These are phyloP conservation scores for Elephantulus edwardii DNA, from an alignment of 2,113 vertebrate species.

Conservation along the genomic window DNA sequence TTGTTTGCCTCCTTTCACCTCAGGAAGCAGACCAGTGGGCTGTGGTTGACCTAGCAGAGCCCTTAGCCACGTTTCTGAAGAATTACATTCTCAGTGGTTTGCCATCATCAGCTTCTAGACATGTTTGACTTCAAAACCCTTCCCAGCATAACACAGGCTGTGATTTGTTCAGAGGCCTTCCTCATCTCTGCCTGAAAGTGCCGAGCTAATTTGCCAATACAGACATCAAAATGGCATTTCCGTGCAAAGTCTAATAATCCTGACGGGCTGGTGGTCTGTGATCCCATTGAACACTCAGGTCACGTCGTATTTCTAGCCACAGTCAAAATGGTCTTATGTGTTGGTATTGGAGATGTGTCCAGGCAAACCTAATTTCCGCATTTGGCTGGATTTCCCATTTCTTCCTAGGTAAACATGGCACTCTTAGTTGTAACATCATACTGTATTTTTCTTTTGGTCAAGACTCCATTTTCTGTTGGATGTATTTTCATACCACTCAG, in stretches of 20 bases:
- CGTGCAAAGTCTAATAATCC: not conserved
- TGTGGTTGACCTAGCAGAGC: not conserved
- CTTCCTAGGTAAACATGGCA: conserved; percentile 51
- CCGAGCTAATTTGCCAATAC: conserved; percentile 3
- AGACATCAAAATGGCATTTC: conserved; percentile 15
- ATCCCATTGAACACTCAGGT: not conserved
- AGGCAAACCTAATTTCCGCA: conserved; percentile 15
- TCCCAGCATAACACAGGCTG: not conserved
- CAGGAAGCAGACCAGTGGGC: not conserved
- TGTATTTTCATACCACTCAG: conserved; percentile 69
- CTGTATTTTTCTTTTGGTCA: conserved; percentile 76
- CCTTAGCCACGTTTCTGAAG: not conserved
- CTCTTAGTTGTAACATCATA: conserved; percentile 60
- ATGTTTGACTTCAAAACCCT: conserved; percentile 17
- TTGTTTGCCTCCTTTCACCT: not conserved
- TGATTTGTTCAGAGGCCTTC: not conserved
- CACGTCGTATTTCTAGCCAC: not conserved
- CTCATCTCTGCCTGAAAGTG: conserved; percentile 4
- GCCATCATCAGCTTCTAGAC: not conserved
- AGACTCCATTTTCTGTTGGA: conserved; percentile 66
- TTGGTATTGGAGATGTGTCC: not conserved
- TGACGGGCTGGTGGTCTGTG: not conserved
- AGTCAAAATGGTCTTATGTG: not conserved
- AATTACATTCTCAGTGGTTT: not conserved
- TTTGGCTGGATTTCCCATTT: conserved; percentile 43